These are phyloP conservation scores for Oxytorus armatus DNA, from an alignment of 2,888 invertebrate genomes.

Conservation along the genomic window DNA sequence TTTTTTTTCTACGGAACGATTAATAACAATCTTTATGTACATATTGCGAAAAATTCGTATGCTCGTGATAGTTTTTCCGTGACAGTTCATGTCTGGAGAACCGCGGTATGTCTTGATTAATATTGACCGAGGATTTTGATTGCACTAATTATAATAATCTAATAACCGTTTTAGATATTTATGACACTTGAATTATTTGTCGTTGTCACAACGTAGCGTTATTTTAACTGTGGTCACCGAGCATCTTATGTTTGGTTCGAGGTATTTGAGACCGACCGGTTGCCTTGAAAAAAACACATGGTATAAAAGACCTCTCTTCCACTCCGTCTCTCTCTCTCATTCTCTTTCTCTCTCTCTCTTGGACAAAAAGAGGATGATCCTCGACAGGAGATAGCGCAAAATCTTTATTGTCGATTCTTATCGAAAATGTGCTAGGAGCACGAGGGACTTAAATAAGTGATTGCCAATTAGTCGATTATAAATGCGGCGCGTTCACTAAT, in stretches of 20 bases:
- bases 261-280: slow-evolving; percentile 49
- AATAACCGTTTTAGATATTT: not conserved
- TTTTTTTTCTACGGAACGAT: no score
- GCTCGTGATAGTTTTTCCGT: no score
- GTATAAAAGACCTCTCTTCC: slow-evolving; percentile 25
- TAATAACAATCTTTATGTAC: no score
- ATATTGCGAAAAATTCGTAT: no score
- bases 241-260: not conserved
- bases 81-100: no score
- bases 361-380: slow-evolving; percentile 49
- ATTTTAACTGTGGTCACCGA: not conserved
- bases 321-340: not conserved
- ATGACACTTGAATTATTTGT: not conserved
- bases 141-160: not conserved
- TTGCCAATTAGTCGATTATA: slow-evolving; percentile 73
- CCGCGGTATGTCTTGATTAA: no score
- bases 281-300: slow-evolving; percentile 40
- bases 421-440: slow-evolving; percentile 62
- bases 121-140: no score
- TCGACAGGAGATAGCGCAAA: slow-evolving; percentile 52
- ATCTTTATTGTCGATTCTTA: slow-evolving; percentile 69
- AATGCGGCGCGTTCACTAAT: slow-evolving; percentile 64
- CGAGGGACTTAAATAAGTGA: slow-evolving; percentile 69
- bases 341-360: not conserved
- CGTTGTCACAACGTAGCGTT: not conserved